Evolutionary conservation across 2,113 vertebrate genomes (phyloP), one percentile per base, ranked within the genome.

Genomic region (Aythya baeri): DNA sequence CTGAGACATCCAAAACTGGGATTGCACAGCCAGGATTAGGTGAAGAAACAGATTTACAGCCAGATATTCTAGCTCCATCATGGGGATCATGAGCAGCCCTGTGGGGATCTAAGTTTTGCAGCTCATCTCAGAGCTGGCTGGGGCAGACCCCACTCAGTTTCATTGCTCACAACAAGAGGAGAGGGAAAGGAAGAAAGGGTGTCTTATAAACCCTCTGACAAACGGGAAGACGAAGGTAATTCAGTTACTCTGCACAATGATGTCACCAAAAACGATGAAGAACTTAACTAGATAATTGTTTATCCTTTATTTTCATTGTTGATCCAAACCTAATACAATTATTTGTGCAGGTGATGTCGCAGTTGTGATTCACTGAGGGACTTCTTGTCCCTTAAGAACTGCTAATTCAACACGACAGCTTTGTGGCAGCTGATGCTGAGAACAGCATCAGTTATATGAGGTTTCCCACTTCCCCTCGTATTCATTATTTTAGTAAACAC

Each of bases 251-350:
- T 49, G 79, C 6, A 2, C 88, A 84, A 93, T 43, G 44, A 91
- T 58, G 68, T 83, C 86, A 90, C 82, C 38, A 71, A 89, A 92
- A 95, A 95, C 71, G 88, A 90, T 88, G 78, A 93, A 71, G 81
- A 88, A 86, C 59, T 90, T 94, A 86, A 96, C 54, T 18, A 93
- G 93, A 83, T 96, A 96, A 95, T 91, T 94, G 89, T 68, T 70
- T 76, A 11, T 89, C 71, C 89, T 89, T 94, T 94, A 86, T 88
- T 91, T 83, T 74, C 88, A 79, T 93, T 83, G 86, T 41, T 89
- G 89, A 87, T 91, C 97, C 83, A 66, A 85, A 97, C 85, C 71
- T 91, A 96, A 95, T 54, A 3, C 36, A 93, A 96, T 95, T 96
- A 96, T 70, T 78, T 59, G 79, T 59, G 91, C 88, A 95, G 94